phyloP scores from a whole-genome alignment of 2,888 invertebrate species.

The Aspidiotus rigidus region DNA sequence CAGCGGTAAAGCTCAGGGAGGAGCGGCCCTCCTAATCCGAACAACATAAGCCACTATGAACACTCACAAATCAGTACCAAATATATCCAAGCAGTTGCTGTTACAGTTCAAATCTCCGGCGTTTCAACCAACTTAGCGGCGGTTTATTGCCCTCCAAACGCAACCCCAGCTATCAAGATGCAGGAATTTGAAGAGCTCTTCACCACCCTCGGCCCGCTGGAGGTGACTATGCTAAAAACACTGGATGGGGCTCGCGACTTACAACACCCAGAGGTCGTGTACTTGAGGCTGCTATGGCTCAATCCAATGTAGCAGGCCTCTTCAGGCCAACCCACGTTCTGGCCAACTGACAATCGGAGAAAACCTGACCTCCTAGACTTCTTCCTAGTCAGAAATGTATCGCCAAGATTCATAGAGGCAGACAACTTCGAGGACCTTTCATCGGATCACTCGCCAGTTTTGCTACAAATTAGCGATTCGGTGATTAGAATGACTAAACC shows the following conservation, averaged over 20 bases:
- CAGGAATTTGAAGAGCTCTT: background rate
- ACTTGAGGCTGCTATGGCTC: background rate
- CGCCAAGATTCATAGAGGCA: background rate
- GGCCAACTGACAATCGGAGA: background rate
- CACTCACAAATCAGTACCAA: slow-evolving; percentile 2
- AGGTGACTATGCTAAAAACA: slow-evolving; percentile 4
- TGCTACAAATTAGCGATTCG: too few species aligned
- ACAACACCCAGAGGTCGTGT: background rate
- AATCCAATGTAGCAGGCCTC: background rate
- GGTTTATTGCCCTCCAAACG: too few species aligned
- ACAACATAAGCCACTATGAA: slow-evolving; percentile 1
- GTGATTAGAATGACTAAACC: too few species aligned
- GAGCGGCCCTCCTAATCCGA: slow-evolving; percentile 4
- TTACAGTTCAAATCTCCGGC: background rate
- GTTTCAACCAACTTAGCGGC: background rate
- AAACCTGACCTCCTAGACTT: background rate
- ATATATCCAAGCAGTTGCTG: slow-evolving; percentile 3
- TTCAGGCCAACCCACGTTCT: background rate
- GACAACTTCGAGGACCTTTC: background rate
- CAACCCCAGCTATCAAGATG: background rate
- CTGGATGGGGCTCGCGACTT: background rate
- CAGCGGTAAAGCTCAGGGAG: background rate
- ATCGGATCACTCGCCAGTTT: background rate
- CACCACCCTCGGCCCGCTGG: background rate
- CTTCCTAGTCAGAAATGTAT: background rate